Evolutionary conservation across 2,888 invertebrate species (phyloP).

Genomic region (Amphipoea oculea): DNA sequence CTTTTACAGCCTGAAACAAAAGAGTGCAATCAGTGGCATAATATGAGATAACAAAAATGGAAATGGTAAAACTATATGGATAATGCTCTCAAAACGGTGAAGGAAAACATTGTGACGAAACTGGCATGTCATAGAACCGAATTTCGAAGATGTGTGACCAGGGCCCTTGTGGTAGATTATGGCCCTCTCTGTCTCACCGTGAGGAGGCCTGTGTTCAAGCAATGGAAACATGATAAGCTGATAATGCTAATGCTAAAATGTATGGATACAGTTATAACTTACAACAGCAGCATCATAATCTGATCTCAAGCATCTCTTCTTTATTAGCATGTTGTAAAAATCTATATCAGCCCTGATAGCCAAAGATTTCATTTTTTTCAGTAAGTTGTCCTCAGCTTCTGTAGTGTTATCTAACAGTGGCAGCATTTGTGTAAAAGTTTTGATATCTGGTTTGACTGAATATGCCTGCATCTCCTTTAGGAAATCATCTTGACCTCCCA

Average conservation of each 20-base stretch:
- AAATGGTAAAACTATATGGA: neutral
- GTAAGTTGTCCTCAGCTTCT: constrained; percentile 92
- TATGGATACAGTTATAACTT: constrained; percentile 72
- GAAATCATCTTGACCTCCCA: constrained; percentile 95
- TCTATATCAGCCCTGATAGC: constrained; percentile 93
- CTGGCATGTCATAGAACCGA: neutral
- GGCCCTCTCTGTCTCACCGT: neutral
- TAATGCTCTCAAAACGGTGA: neutral
- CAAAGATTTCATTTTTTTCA: constrained; percentile 91
- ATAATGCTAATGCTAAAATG: neutral
- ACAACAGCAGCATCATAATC: constrained; percentile 94
- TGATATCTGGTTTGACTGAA: constrained; percentile 93
- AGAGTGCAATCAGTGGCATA: constrained; percentile 1
- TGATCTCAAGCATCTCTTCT: constrained; percentile 93
- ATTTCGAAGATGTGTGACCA: neutral
- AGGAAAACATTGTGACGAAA: constrained; percentile 2
- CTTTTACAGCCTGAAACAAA: constrained; percentile 88
- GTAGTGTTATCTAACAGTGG: constrained; percentile 92
- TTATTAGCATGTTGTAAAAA: constrained; percentile 96
- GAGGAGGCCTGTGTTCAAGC: neutral
- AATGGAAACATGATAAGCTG: neutral
- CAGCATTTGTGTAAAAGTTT: constrained; percentile 94
- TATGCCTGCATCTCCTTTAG: constrained; percentile 93
- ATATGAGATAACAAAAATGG: neutral
- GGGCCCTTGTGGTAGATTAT: neutral